Conservation (phyloP, 1,140 invertebrate species). For the Micrasema longulum region DNA sequence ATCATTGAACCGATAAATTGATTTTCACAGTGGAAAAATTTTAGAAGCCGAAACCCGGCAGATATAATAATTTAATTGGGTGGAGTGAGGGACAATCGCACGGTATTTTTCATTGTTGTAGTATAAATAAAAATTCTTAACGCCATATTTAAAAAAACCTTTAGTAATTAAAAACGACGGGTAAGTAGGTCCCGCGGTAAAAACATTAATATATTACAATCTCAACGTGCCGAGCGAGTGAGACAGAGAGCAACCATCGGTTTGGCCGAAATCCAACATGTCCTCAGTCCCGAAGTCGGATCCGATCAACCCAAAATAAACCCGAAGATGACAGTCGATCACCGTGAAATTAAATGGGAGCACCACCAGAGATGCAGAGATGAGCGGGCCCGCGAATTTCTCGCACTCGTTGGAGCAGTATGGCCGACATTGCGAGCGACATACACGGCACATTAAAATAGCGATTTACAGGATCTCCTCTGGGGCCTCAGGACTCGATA, state of each 20-base stretch:
- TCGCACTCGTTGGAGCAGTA: conserved; percentile 19
- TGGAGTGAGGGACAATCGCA: no score
- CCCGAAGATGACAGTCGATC: conserved; percentile 31
- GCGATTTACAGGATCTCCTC: not conserved
- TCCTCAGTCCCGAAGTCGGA: conserved; percentile 2
- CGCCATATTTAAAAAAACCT: no score
- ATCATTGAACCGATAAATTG: no score
- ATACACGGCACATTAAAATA: conserved; percentile 6
- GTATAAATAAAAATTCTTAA: no score
- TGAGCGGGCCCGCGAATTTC: conserved; percentile 21
- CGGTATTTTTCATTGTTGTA: no score
- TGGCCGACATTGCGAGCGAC: conserved; percentile 12
- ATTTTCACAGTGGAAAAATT: no score
- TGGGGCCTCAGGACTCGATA: not conserved
- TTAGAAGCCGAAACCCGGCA: no score
- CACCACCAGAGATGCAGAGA: conserved; percentile 18
- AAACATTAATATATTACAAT: no score
- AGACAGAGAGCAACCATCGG: conserved; percentile 9
- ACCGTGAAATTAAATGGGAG: conserved; percentile 12
- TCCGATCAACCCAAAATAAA: conserved; percentile 22
- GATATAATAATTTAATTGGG: no score
- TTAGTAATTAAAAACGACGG: no score
- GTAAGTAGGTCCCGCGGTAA: no score
- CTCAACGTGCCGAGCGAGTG: not conserved
- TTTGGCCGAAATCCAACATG: not conserved